phyloP scores from a whole-genome alignment of 1,140 invertebrate species.

The Pissodes strobi region DNA sequence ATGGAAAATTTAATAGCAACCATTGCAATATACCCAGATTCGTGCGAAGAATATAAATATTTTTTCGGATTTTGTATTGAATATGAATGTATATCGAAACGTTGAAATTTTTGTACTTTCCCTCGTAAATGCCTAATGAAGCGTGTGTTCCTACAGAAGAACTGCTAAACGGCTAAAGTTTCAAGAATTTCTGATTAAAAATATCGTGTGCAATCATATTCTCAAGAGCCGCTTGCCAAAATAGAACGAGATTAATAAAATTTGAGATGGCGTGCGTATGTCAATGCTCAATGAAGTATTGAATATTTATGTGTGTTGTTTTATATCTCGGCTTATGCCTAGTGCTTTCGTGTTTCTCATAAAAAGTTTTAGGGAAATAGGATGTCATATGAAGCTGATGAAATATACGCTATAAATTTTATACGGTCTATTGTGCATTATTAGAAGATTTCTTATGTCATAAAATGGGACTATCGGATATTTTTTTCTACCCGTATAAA shows the following conservation, averaged over 20 bases:
- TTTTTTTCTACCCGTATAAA: no score
- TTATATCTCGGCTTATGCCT: slow-evolving; percentile 17
- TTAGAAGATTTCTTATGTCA: slow-evolving; percentile 25
- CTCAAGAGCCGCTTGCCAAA: slow-evolving; percentile 28
- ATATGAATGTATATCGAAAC: no score
- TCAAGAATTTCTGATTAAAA: slow-evolving; percentile 31
- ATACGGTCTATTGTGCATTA: slow-evolving; percentile 32
- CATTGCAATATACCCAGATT: no score
- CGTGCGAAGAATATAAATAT: no score
- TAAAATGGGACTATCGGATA: not conserved
- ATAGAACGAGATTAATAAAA: slow-evolving; percentile 32
- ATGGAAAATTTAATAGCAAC: no score
- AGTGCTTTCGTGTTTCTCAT: slow-evolving; percentile 13
- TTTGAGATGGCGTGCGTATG: slow-evolving; percentile 26
- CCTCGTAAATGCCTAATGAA: no score
- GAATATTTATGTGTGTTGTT: slow-evolving; percentile 35
- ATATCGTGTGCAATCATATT: slow-evolving; percentile 29
- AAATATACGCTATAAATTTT: slow-evolving; percentile 27
- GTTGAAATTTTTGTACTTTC: no score
- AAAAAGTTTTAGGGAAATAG: slow-evolving; percentile 32
- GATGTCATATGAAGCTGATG: slow-evolving; percentile 31
- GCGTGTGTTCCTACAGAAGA: no score
- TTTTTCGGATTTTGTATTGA: no score
- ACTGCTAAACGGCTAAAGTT: slow-evolving; percentile 12
- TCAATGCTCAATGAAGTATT: slow-evolving; percentile 32